Conservation (phyloP, 2,888 invertebrate genomes). For the Mimas tiliae region DNA sequence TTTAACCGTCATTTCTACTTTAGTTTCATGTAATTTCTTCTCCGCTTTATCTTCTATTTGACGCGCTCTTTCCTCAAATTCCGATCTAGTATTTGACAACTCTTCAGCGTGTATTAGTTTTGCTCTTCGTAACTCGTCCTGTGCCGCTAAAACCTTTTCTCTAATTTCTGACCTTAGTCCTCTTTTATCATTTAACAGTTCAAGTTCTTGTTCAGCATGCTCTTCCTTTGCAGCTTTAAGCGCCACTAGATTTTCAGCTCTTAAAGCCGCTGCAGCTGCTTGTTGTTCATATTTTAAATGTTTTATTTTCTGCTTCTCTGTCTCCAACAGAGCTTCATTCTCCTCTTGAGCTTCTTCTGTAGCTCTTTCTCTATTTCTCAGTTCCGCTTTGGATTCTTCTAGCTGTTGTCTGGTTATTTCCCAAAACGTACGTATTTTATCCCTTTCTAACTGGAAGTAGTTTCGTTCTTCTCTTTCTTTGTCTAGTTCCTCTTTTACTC, state of each 20-base stretch:
- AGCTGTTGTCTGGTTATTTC: slow-evolving; percentile 96
- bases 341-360: slow-evolving; percentile 94
- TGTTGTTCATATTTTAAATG: slow-evolving; percentile 96
- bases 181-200: slow-evolving; percentile 90
- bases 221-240: slow-evolving; percentile 94
- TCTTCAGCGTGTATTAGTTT: slow-evolving; percentile 91
- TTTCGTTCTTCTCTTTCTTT: slow-evolving; percentile 97
- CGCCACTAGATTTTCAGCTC: slow-evolving; percentile 93
- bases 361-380: slow-evolving; percentile 89
- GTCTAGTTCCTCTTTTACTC: slow-evolving; percentile 95
- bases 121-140: slow-evolving; percentile 89
- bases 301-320: slow-evolving; percentile 96
- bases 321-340: slow-evolving; percentile 94
- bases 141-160: slow-evolving; percentile 88
- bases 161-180: slow-evolving; percentile 87
- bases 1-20: slow-evolving; percentile 89
- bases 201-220: slow-evolving; percentile 90
- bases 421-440: slow-evolving; percentile 97
- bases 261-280: slow-evolving; percentile 91
- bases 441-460: slow-evolving; percentile 97
- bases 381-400: slow-evolving; percentile 91
- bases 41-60: slow-evolving; percentile 87
- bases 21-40: slow-evolving; percentile 89
- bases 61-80: slow-evolving; percentile 77
- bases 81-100: slow-evolving; percentile 84